Evolutionary conservation across 2,797 vertebrate genomes (phyloP), one percentile per base, ranked within the genome.

Genomic region (Xenentodon cancila): DNA sequence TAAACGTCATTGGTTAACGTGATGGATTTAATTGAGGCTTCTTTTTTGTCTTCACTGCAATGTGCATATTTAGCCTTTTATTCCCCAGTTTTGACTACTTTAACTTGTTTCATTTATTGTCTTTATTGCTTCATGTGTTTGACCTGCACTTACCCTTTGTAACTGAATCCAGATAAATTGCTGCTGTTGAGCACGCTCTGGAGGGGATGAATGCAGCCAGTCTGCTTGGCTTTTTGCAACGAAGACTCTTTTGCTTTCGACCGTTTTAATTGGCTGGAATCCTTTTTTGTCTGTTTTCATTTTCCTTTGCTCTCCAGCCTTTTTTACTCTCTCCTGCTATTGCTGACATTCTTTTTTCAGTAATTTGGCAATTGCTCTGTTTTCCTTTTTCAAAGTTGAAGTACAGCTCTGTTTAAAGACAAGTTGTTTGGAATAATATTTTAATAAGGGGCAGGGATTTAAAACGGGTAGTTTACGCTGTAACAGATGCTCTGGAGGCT

Each of bases 311-410:
- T 7, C 61, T 65, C 64, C 52, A 65, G 22, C 63, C 63, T 51
- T 72, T 55, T 66, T 85, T 53, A 37, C 49, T 64, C 21, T 67
- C 27, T 40, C 55, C 67, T 62, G 74, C 51, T 75, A 56, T 71
- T 59, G 61, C 45, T 84, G 77, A 86, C 79, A 87, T 82, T 82
- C 86, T 82, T 68, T 43, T 75, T 81, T 11, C 9, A 12, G 67
- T 89, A 91, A 91, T 91, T 91, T 87, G 89, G 84, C 88, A 87
- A 79, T 89, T 86, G 83, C 65, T 73, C 67, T 58, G 64, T 55
- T 59, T 79, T 59, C 67, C 77, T 73, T 74, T 80, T 82, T 15
- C 59, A 25, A 25, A 25, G 25, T 25, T 77, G 69, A 78, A 79
- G 56, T 68, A 45, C 44, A 53, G 49, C 49, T 84, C 69, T 79